These are phyloP conservation scores for Monodelphis domestica DNA, from an alignment of 2,797 vertebrate species.

Conservation along the genomic window DNA sequence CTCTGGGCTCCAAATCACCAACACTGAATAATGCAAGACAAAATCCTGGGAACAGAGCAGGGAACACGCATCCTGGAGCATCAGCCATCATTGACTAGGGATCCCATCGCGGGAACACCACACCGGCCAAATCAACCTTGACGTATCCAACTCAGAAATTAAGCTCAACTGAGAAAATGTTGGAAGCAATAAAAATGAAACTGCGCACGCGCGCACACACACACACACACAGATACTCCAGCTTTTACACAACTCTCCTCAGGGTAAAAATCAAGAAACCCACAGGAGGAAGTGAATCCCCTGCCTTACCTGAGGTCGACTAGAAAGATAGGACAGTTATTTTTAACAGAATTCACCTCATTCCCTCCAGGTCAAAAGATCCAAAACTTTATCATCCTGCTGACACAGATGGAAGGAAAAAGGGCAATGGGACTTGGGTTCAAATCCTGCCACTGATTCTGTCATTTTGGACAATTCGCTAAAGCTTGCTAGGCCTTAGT, in stretches of 20 bases:
- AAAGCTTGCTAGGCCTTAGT: not conserved
- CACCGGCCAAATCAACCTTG: conserved; percentile 64
- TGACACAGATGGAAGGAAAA: not conserved
- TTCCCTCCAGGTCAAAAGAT: conserved; percentile 19
- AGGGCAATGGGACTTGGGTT: not conserved
- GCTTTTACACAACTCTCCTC: conserved; percentile 69
- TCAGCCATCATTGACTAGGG: not conserved
- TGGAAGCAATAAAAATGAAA: conserved; percentile 78
- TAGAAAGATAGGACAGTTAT: conserved; percentile 10
- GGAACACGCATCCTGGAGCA: not conserved
- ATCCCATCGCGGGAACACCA: conserved; percentile 64
- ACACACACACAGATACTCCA: conserved; percentile 69
- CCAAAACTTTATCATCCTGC: not conserved
- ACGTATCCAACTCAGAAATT: conserved; percentile 71
- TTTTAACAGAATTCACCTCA: conserved; percentile 18
- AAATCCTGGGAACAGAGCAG: not conserved
- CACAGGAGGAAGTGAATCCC: not conserved
- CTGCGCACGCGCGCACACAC: conserved; percentile 45
- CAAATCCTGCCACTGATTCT: not conserved
- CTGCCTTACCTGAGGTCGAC: conserved; percentile 39
- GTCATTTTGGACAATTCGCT: not conserved
- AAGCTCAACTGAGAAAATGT: conserved; percentile 72
- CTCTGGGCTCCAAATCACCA: not conserved
- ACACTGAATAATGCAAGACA: not conserved
- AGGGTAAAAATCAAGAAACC: conserved; percentile 64